Percentiles rank a stretch among this genome's conserved stretches.
These are phyloP conservation scores for Hirtodrosophila confusa DNA, from an alignment of 2,888 invertebrate species.

Conservation along the genomic window DNA sequence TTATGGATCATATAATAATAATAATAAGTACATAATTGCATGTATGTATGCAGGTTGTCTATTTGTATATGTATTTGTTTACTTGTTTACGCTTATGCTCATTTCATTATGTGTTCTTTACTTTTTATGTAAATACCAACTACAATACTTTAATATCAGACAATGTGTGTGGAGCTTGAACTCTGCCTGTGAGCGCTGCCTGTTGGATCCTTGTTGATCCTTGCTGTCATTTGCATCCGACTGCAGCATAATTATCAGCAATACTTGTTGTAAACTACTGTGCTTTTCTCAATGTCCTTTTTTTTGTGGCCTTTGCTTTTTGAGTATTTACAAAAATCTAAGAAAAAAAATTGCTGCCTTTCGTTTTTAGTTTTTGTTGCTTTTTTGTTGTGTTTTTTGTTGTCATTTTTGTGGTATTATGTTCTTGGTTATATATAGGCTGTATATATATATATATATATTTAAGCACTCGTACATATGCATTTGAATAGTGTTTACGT, in stretches of 20 bases:
- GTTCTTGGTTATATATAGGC: conserved; percentile 35
- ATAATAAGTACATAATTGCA: conserved; percentile 50
- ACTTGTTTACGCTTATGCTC: too few relatives aligned
- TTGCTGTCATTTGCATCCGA: too few relatives aligned
- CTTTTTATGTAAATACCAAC: conserved; percentile 63
- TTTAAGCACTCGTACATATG: conserved; percentile 36
- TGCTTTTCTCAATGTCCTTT: too few relatives aligned
- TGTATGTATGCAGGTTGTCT: conserved; percentile 26
- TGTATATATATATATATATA: conserved; percentile 31
- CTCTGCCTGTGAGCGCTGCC: conserved; percentile 11
- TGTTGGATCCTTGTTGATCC: conserved; percentile 26
- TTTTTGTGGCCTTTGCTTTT: conserved; percentile 48
- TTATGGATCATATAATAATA: conserved; percentile 39
- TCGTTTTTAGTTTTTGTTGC: neutral
- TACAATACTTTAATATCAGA: conserved; percentile 78
- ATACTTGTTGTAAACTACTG: too few relatives aligned
- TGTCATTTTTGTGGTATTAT: conserved; percentile 30
- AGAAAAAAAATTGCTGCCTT: conserved; percentile 64
- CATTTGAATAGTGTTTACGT: conserved; percentile 43
- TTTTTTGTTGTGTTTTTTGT: conserved; percentile 1
- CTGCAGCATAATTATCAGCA: too few relatives aligned
- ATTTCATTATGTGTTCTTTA: conserved; percentile 19
- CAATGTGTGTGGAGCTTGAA: conserved; percentile 41
- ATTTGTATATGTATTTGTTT: conserved; percentile 3
- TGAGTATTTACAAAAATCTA: conserved; percentile 77